Percentiles rank a stretch among this genome's conserved stretches.
These are phyloP conservation scores for Drosophila subobscura DNA, from an alignment of 1,140 invertebrate genomes.

Conservation along the genomic window DNA sequence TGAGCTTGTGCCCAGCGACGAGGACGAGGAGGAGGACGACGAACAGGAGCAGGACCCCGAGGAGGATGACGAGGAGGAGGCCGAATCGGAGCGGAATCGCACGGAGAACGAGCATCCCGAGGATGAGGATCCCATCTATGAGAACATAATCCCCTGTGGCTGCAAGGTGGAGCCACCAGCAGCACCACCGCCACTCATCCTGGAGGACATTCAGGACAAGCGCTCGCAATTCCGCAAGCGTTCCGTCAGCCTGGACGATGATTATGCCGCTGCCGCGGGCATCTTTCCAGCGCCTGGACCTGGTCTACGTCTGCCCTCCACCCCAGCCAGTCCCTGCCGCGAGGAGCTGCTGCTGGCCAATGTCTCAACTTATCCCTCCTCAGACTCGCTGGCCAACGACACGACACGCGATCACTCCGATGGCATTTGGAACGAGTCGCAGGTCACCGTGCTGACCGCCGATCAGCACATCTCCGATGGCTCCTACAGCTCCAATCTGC, in stretches of 20 bases:
- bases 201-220: constrained; percentile 34
- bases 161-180: constrained; percentile 41
- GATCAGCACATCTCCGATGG: constrained; percentile 84
- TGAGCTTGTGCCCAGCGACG: constrained; percentile 56
- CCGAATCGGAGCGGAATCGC: constrained; percentile 19
- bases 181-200: not conserved
- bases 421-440: constrained; percentile 94
- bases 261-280: constrained; percentile 40
- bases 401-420: constrained; percentile 91
- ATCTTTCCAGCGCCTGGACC: constrained; percentile 6
- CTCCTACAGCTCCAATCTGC: constrained; percentile 83
- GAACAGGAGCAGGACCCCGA: constrained; percentile 43
- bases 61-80: constrained; percentile 19
- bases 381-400: constrained; percentile 91
- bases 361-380: constrained; percentile 90
- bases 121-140: constrained; percentile 74
- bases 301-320: constrained; percentile 80
- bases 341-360: constrained; percentile 72
- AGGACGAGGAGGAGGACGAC: constrained; percentile 32
- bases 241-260: constrained; percentile 86
- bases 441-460: constrained; percentile 91
- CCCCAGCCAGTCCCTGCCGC: constrained; percentile 85
- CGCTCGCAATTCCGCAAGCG: constrained; percentile 85
- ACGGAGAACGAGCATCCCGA: constrained; percentile 42
- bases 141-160: constrained; percentile 66